Conservation (phyloP, 2,113 vertebrate genomes). For the Hydrochoerus hydrochaeris region DNA sequence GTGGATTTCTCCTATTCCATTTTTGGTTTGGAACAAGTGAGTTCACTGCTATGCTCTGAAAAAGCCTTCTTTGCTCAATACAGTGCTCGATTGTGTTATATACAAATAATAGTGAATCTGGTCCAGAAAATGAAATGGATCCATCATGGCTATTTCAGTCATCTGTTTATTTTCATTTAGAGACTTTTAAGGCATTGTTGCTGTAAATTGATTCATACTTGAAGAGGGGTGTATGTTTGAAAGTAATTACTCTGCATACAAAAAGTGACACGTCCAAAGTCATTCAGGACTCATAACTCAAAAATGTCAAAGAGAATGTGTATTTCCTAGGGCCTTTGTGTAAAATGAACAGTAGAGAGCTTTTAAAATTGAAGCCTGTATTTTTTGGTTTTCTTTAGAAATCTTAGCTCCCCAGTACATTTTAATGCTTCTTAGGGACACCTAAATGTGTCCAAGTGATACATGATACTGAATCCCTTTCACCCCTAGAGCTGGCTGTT, state of each 20-base stretch:
- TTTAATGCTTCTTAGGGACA: not conserved
- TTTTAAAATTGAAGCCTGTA: not conserved
- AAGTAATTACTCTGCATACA: not conserved
- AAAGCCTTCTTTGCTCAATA: constrained; percentile 53
- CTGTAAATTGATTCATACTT: not conserved
- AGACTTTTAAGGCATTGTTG: not conserved
- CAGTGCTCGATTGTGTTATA: constrained; percentile 33
- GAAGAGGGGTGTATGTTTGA: not conserved
- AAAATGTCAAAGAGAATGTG: not conserved
- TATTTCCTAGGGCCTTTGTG: not conserved
- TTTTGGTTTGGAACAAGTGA: constrained; percentile 74
- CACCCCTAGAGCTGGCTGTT: not conserved
- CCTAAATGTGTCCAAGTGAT: not conserved
- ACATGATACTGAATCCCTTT: not conserved
- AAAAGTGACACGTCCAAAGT: not conserved
- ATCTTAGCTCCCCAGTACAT: not conserved
- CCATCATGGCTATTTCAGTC: not conserved
- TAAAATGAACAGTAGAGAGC: not conserved
- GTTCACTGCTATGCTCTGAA: constrained; percentile 25
- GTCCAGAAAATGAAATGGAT: constrained; percentile 9
- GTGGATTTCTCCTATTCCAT: constrained; percentile 56
- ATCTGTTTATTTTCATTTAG: constrained; percentile 9
- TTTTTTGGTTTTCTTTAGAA: constrained; percentile 44
- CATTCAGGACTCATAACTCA: not conserved
- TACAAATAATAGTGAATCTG: not conserved